Conservation (phyloP, 2,113 vertebrate species). For the Chitala chitala region DNA sequence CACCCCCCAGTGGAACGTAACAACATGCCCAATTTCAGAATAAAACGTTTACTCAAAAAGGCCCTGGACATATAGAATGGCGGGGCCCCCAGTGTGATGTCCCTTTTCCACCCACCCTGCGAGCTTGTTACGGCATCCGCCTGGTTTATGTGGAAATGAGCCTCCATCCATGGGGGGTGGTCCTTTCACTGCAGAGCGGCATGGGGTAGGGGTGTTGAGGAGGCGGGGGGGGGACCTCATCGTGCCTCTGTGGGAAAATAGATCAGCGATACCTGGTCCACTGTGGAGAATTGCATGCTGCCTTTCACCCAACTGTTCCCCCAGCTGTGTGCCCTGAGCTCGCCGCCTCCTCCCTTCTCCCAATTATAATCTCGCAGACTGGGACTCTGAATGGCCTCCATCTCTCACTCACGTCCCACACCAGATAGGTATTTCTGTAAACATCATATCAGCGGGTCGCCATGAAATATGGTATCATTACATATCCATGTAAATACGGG, state of each 20-base stretch:
- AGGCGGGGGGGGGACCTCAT: neutral
- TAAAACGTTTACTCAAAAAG: neutral
- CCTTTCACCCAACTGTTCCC: conserved; percentile 14
- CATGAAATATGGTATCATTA: neutral
- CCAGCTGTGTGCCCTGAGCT: neutral
- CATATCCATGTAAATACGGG: neutral
- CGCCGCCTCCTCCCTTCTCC: neutral
- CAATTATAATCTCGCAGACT: conserved; percentile 11
- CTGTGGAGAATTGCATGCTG: neutral
- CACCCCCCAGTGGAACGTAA: neutral
- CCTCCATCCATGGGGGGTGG: neutral
- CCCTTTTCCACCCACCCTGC: neutral
- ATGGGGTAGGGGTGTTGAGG: neutral
- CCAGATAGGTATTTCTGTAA: conserved; percentile 10
- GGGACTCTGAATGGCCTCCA: neutral
- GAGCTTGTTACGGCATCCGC: neutral
- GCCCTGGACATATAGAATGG: neutral
- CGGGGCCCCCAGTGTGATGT: neutral
- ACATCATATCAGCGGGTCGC: conserved; percentile 7
- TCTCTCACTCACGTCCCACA: neutral
- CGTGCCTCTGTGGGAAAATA: conserved; percentile 7
- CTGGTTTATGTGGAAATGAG: conserved; percentile 4
- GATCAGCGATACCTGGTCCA: neutral
- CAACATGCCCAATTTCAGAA: neutral
- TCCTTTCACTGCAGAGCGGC: neutral